phyloP scores from a whole-genome alignment of 2,888 invertebrate genomes.

The Megamerina dolium region DNA sequence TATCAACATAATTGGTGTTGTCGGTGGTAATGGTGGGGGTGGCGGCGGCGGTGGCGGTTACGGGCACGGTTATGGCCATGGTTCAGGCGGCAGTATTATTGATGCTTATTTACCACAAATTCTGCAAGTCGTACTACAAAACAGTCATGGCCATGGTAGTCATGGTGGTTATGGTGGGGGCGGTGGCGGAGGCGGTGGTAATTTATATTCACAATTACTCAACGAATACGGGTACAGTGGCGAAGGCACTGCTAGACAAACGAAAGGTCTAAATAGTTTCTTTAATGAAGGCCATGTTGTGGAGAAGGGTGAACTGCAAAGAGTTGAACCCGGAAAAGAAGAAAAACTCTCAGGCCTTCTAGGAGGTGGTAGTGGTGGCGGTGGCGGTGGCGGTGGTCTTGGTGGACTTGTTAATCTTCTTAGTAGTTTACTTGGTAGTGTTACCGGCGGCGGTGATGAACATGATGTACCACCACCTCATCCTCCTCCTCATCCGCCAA shows the following conservation, averaged over 20 bases:
- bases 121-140: slow-evolving; percentile 33
- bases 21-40: neutral
- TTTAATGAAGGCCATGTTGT: slow-evolving; percentile 37
- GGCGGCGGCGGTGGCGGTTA: slow-evolving; percentile 2
- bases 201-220: slow-evolving; percentile 26
- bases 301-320: slow-evolving; percentile 33
- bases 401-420: too few relatives aligned
- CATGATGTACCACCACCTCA: slow-evolving; percentile 1
- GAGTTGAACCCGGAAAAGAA: neutral
- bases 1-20: neutral
- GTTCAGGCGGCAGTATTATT: slow-evolving; percentile 13
- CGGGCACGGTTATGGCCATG: slow-evolving; percentile 15
- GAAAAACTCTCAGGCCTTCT: neutral
- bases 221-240: slow-evolving; percentile 31
- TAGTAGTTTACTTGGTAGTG: too few relatives aligned
- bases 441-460: slow-evolving; percentile 22
- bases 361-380: slow-evolving; percentile 16
- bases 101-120: slow-evolving; percentile 37
- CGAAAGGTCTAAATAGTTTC: slow-evolving; percentile 24
- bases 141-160: slow-evolving; percentile 22
- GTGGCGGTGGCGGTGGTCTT: slow-evolving; percentile 6
- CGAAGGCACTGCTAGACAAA: slow-evolving; percentile 28
- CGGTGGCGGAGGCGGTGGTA: slow-evolving; percentile 13
- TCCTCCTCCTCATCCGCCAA: slow-evolving; percentile 1
- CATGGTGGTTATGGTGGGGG: slow-evolving; percentile 13